phyloP scores from a whole-genome alignment of 1,140 invertebrate genomes.

The Drosophila sp. region DNA sequence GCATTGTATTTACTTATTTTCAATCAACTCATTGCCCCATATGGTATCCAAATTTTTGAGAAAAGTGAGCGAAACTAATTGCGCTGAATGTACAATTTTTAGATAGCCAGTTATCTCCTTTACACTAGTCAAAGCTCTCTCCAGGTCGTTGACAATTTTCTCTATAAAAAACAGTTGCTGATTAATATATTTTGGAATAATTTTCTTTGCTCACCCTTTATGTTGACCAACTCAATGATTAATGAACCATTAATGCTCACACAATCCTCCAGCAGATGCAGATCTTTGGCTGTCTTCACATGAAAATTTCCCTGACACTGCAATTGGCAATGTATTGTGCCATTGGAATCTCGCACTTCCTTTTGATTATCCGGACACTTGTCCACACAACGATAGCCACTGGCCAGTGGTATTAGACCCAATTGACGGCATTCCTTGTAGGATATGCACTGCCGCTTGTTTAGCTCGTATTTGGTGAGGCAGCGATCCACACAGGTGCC shows the following conservation, averaged over 20 bases:
- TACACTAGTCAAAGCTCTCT: slow-evolving; percentile 89
- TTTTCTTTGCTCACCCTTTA: slow-evolving; percentile 54
- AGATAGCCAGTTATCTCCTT: slow-evolving; percentile 91
- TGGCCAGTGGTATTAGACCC: slow-evolving; percentile 48
- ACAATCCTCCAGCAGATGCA: slow-evolving; percentile 56
- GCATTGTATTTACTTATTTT: slow-evolving; percentile 54
- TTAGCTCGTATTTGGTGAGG: slow-evolving; percentile 49
- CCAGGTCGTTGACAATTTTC: slow-evolving; percentile 83
- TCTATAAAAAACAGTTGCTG: slow-evolving; percentile 31
- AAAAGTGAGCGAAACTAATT: slow-evolving; percentile 91
- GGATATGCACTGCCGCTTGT: slow-evolving; percentile 55
- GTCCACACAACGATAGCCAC: slow-evolving; percentile 51
- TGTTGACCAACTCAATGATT: slow-evolving; percentile 60
- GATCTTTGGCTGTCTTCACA: slow-evolving; percentile 44
- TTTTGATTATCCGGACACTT: slow-evolving; percentile 64
- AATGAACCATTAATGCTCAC: slow-evolving; percentile 68
- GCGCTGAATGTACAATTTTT: slow-evolving; percentile 90
- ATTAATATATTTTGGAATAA: neutral
- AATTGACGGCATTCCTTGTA: slow-evolving; percentile 49
- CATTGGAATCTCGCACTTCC: slow-evolving; percentile 32
- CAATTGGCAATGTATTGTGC: slow-evolving; percentile 42
- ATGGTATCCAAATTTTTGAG: slow-evolving; percentile 85
- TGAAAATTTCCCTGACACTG: slow-evolving; percentile 60
- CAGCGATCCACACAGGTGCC: slow-evolving; percentile 60
- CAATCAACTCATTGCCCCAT: slow-evolving; percentile 56